Conservation (phyloP, 1,140 invertebrate genomes). For the Drosophila cardini region DNA sequence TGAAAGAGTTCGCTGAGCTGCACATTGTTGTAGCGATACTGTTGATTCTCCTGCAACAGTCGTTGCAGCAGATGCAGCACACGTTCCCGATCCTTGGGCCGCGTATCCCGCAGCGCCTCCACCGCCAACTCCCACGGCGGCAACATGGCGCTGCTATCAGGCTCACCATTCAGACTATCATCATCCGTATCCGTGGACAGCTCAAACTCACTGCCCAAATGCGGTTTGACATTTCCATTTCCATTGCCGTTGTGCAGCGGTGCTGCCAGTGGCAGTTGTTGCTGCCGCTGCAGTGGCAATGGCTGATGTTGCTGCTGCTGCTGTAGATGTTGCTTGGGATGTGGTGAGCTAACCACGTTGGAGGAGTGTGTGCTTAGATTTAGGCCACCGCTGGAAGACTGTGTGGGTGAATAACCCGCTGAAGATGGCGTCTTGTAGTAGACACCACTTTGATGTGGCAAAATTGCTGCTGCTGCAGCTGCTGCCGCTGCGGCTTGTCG, state of each 20-base stretch:
- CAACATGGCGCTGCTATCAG: constrained; percentile 82
- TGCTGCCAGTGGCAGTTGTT: constrained; percentile 7
- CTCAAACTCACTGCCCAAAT: constrained; percentile 87
- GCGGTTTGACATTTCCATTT: constrained; percentile 39
- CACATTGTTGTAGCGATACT: constrained; percentile 71
- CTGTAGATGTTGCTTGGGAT: constrained; percentile 41
- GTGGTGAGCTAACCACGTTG: constrained; percentile 68
- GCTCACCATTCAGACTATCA: constrained; percentile 84
- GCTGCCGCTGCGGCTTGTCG: constrained; percentile 22
- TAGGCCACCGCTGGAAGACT: constrained; percentile 79
- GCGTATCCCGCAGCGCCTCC: constrained; percentile 73
- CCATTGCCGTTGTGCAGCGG: constrained; percentile 45
- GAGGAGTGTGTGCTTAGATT: constrained; percentile 77
- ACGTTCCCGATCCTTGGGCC: constrained; percentile 68
- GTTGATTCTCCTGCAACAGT: constrained; percentile 78
- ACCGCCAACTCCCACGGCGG: constrained; percentile 80
- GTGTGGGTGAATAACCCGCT: constrained; percentile 68
- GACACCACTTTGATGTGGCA: constrained; percentile 42
- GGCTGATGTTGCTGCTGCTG: constrained; percentile 23
- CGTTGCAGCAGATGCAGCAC: constrained; percentile 71
- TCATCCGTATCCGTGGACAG: constrained; percentile 88
- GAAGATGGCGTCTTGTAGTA: constrained; percentile 58
- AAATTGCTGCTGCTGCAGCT: constrained; percentile 28
- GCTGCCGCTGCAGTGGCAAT: constrained; percentile 8
- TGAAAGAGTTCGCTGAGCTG: constrained; percentile 73